Evolutionary conservation across 2,113 vertebrate species (phyloP).

Genomic region (Tyto alba): DNA sequence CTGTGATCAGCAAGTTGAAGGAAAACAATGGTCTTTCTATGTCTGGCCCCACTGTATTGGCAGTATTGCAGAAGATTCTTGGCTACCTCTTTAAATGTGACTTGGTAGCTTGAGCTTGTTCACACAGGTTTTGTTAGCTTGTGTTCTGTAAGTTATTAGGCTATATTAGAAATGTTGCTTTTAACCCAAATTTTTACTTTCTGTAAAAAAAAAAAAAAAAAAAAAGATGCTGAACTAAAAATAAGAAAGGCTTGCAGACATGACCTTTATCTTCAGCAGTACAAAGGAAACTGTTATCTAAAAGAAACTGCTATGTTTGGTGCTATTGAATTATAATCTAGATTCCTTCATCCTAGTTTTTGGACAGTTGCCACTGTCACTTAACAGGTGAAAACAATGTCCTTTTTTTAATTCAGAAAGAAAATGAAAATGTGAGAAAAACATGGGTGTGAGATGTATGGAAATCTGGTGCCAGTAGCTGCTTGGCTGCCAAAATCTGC

Average conservation of each 20-base stretch:
- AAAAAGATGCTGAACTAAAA: conserved; percentile 18
- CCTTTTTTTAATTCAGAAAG: conserved; percentile 48
- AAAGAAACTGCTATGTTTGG: conserved; percentile 29
- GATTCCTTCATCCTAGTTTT: conserved; percentile 11
- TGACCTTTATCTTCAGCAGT: conserved; percentile 35
- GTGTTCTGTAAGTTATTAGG: background rate
- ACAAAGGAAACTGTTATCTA: conserved; percentile 50
- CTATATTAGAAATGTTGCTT: background rate
- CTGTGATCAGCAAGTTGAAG: background rate
- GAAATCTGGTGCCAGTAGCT: conserved; percentile 23
- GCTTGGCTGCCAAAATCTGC: background rate
- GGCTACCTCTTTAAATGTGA: background rate
- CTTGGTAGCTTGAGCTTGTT: background rate
- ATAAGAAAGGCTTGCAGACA: background rate
- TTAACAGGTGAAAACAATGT: conserved; percentile 62
- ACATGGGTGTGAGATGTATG: conserved; percentile 22
- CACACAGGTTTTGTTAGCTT: background rate
- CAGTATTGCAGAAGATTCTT: background rate
- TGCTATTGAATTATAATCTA: conserved; percentile 52
- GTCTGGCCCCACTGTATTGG: background rate
- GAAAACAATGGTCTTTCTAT: background rate
- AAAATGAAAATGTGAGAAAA: conserved; percentile 60
- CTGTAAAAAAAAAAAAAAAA: background rate
- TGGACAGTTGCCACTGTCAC: conserved; percentile 16
- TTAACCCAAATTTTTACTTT: background rate